A percentile compares a stretch with the other conserved stretches of the same genome.
These are phyloP conservation scores for Nomada lathburiana DNA, from an alignment of 2,888 invertebrate genomes.

Conservation along the genomic window DNA sequence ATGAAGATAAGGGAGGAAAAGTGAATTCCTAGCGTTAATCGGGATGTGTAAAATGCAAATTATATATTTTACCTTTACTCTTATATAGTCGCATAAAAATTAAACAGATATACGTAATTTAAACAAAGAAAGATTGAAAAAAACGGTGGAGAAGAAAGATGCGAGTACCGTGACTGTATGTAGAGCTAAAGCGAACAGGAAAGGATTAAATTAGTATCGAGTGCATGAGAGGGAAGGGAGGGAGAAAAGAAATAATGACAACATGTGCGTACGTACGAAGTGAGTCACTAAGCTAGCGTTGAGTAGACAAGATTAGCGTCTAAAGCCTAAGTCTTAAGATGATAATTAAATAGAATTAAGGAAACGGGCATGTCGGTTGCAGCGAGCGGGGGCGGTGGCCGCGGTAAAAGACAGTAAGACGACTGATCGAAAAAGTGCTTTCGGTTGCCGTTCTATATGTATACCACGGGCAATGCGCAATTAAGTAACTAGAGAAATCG, in stretches of 20 bases:
- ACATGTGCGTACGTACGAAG: constrained; percentile 71
- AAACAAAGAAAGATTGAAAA: constrained; percentile 41
- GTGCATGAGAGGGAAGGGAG: constrained; percentile 16
- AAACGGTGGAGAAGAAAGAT: constrained; percentile 15
- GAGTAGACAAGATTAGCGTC: constrained; percentile 74
- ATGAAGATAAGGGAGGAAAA: constrained; percentile 17
- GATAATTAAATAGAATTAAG: constrained; percentile 75
- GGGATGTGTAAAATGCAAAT: constrained; percentile 71
- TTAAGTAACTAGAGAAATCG: constrained; percentile 44
- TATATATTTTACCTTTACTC: constrained; percentile 83
- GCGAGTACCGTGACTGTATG: constrained; percentile 75
- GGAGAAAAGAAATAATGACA: constrained; percentile 40
- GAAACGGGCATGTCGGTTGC: constrained; percentile 77
- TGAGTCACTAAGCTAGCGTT: constrained; percentile 75
- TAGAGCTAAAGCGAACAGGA: constrained; percentile 68
- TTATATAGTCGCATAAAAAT: constrained; percentile 77
- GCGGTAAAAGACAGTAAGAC: constrained; percentile 16
- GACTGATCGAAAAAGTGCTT: constrained; percentile 2
- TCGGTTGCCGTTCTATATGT: constrained; percentile 30
- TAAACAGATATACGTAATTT: constrained; percentile 72
- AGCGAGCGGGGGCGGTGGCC: constrained; percentile 76
- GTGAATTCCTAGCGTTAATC: constrained; percentile 61
- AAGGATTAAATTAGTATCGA: constrained; percentile 28
- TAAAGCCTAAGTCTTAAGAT: constrained; percentile 75
- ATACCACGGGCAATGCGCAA: constrained; percentile 63